These are phyloP conservation scores for Archilochus colubris DNA, from an alignment of 2,113 vertebrate species.

Conservation along the genomic window DNA sequence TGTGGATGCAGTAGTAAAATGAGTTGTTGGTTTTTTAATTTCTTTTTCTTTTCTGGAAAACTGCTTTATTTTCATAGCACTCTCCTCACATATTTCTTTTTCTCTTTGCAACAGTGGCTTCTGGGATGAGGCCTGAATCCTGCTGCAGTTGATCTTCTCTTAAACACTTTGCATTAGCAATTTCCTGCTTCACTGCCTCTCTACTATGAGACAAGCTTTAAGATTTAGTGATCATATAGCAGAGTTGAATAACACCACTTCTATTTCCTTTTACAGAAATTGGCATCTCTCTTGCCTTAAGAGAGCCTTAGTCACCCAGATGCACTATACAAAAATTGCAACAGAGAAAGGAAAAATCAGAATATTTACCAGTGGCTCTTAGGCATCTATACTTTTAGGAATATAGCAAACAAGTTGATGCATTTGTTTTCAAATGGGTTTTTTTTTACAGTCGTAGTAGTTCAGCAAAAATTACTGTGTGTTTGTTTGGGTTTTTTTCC, in stretches of 20 bases:
- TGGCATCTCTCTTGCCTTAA: constrained; percentile 39
- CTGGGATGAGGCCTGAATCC: constrained; percentile 18
- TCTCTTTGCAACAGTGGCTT: constrained; percentile 26
- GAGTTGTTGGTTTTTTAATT: neutral
- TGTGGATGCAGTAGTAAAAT: neutral
- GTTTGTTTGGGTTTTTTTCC: neutral
- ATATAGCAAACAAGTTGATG: neutral
- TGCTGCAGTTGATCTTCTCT: constrained; percentile 56
- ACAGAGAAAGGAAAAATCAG: neutral
- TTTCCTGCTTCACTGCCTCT: constrained; percentile 77
- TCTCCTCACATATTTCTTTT: neutral
- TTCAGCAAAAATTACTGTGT: neutral
- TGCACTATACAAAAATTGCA: neutral
- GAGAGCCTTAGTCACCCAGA: constrained; percentile 12
- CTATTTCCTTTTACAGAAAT: constrained; percentile 70
- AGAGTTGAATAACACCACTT: constrained; percentile 65
- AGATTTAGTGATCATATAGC: constrained; percentile 62
- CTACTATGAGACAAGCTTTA: constrained; percentile 68
- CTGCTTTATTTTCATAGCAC: neutral
- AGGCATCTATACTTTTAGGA: neutral
- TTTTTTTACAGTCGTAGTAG: neutral
- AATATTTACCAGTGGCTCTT: neutral
- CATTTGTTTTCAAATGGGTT: neutral
- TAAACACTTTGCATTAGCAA: constrained; percentile 70
- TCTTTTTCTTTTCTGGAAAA: neutral